Conservation (phyloP, 1,140 invertebrate genomes). For the Drosophila pseudoobscura region DNA sequence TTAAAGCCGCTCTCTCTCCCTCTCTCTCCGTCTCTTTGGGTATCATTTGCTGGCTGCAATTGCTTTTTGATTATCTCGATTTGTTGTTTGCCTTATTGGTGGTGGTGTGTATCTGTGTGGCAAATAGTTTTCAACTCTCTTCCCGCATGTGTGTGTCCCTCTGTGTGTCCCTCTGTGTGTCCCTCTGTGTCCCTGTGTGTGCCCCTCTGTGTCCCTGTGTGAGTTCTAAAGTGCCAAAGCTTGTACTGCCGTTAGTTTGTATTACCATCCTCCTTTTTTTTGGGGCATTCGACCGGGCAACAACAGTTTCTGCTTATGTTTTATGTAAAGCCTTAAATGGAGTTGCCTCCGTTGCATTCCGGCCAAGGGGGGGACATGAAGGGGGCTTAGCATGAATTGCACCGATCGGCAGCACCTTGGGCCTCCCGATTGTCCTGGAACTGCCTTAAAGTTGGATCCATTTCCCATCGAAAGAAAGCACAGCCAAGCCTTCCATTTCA, state of each 20-base stretch:
- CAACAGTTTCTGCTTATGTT: slow-evolving; percentile 2
- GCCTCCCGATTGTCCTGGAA: no score
- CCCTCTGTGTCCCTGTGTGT: slow-evolving; percentile 8
- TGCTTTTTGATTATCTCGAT: slow-evolving; percentile 47
- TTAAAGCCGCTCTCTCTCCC: background rate
- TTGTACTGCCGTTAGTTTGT: slow-evolving; percentile 45
- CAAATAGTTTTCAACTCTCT: slow-evolving; percentile 38
- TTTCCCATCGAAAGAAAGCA: no score
- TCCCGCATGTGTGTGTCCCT: background rate
- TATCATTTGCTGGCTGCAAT: slow-evolving; percentile 36
- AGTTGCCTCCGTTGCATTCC: background rate
- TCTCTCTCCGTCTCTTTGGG: no score
- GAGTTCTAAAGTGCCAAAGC: slow-evolving; percentile 50
- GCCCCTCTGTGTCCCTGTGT: slow-evolving; percentile 5
- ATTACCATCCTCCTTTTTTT: slow-evolving; percentile 13
- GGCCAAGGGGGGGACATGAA: slow-evolving; percentile 13
- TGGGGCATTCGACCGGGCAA: background rate
- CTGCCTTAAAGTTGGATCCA: no score
- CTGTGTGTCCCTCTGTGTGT: slow-evolving; percentile 1
- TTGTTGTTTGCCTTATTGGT: slow-evolving; percentile 17
- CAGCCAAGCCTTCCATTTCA: no score
- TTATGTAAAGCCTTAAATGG: slow-evolving; percentile 8
- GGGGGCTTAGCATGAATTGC: no score
- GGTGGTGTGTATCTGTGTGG: background rate
- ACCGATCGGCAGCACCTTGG: no score